Evolutionary conservation across 2,113 vertebrate species (phyloP).

Genomic region (Bothrops jararaca): DNA sequence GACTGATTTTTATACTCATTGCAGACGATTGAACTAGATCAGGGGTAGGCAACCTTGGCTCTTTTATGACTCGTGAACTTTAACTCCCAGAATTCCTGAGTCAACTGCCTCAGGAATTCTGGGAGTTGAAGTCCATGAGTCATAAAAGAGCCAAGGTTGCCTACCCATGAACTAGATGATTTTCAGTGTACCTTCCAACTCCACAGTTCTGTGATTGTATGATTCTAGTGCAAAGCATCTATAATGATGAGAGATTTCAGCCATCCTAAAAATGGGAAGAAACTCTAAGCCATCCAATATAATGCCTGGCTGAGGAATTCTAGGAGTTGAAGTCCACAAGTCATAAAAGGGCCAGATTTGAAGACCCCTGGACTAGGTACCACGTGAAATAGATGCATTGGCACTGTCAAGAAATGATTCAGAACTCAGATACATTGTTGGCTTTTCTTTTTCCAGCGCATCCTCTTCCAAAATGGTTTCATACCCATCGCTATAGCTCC

Average conservation of each 20-base stretch:
- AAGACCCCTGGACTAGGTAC: neutral
- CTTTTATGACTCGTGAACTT: too few relatives aligned
- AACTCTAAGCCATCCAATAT: neutral
- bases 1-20: neutral
- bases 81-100: too few relatives aligned
- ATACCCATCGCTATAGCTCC: neutral
- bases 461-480: neutral
- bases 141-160: too few relatives aligned
- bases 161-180: neutral
- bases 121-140: too few relatives aligned
- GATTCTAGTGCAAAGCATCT: neutral
- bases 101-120: too few relatives aligned
- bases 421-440: neutral
- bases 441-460: neutral
- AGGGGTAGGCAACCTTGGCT: too few relatives aligned
- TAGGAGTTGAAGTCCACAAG: too few relatives aligned
- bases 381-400: neutral
- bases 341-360: too few relatives aligned
- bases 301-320: too few relatives aligned
- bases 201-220: neutral
- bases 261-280: neutral
- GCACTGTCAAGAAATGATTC: neutral
- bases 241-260: too few relatives aligned
- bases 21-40: neutral
- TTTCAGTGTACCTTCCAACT: neutral